These are phyloP conservation scores for Odiellus spinosus DNA, from an alignment of 2,888 invertebrate genomes.

Conservation along the genomic window DNA sequence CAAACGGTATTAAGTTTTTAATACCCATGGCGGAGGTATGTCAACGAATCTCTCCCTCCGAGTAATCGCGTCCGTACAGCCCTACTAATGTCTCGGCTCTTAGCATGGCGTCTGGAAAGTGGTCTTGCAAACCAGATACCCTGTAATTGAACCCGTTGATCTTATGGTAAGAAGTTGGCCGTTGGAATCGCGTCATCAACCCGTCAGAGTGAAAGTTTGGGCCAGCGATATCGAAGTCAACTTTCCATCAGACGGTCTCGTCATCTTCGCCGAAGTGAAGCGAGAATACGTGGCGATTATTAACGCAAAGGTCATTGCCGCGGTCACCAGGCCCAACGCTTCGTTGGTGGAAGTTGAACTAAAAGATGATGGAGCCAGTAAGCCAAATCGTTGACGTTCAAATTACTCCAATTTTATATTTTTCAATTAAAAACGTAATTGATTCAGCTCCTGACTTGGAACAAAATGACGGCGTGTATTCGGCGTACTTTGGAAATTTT, in stretches of 20 bases:
- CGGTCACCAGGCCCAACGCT: conserved; percentile 20
- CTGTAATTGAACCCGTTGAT: conserved; percentile 44
- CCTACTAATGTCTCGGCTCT: too few relatives aligned
- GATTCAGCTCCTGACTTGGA: conserved; percentile 26
- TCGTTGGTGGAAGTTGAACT: conserved; percentile 18
- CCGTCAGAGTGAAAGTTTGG: conserved; percentile 37
- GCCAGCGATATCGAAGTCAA: conserved; percentile 19
- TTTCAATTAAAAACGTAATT: too few relatives aligned
- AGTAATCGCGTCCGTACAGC: too few relatives aligned
- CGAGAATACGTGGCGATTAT: conserved; percentile 21
- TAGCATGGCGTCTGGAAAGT: conserved; percentile 43
- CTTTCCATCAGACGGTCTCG: conserved; percentile 19
- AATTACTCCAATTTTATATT: too few relatives aligned
- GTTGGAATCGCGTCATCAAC: conserved; percentile 30
- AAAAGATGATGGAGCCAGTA: conserved; percentile 22
- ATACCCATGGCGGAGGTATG: conserved; percentile 18
- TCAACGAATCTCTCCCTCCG: too few relatives aligned
- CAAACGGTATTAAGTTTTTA: conserved; percentile 15
- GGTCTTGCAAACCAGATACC: conserved; percentile 34
- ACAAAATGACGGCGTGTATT: conserved; percentile 28
- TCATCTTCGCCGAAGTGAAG: conserved; percentile 21
- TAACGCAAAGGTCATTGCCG: conserved; percentile 19
- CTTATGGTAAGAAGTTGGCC: conserved; percentile 44
- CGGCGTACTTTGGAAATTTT: conserved; percentile 24
- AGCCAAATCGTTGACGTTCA: too few relatives aligned